phyloP scores from a whole-genome alignment of 2,888 invertebrate species.

The Ptychoptera contaminata region DNA sequence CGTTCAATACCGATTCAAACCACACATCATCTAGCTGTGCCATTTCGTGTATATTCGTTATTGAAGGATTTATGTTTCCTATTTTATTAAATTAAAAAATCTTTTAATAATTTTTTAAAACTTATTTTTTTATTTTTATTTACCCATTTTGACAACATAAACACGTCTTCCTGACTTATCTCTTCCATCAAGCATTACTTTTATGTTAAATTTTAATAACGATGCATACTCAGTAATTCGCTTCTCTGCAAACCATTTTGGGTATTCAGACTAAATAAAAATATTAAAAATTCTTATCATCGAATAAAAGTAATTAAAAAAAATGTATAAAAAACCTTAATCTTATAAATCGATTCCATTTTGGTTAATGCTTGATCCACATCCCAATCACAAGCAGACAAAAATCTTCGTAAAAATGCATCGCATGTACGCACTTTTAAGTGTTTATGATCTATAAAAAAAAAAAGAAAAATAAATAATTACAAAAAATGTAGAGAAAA shows the following conservation, averaged over 20 bases:
- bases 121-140: too few species aligned
- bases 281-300: not conserved
- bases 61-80: conserved; percentile 12
- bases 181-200: conserved; percentile 18
- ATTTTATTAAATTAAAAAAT: not conserved
- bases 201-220: conserved; percentile 22
- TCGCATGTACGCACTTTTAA: conserved; percentile 21
- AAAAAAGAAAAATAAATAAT: not conserved
- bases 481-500: too few species aligned
- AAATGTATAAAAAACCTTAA: conserved; percentile 3
- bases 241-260: conserved; percentile 23
- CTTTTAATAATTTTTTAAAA: too few species aligned
- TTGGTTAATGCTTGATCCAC: conserved; percentile 21
- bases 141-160: conserved; percentile 26
- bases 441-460: conserved; percentile 15
- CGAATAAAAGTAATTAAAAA: conserved; percentile 2
- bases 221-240: conserved; percentile 16
- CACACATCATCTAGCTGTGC: conserved; percentile 25
- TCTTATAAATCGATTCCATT: conserved; percentile 15
- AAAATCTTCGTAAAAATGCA: conserved; percentile 21
- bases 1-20: conserved; percentile 24
- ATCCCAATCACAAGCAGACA: conserved; percentile 21
- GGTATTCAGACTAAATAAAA: conserved; percentile 14
- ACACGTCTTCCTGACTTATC: conserved; percentile 26
- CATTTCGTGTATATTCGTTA: conserved; percentile 19